Percentiles rank a stretch among this genome's conserved stretches.
Conservation (phyloP, 1,140 invertebrate genomes). For the Eriosoma lanigerum region DNA sequence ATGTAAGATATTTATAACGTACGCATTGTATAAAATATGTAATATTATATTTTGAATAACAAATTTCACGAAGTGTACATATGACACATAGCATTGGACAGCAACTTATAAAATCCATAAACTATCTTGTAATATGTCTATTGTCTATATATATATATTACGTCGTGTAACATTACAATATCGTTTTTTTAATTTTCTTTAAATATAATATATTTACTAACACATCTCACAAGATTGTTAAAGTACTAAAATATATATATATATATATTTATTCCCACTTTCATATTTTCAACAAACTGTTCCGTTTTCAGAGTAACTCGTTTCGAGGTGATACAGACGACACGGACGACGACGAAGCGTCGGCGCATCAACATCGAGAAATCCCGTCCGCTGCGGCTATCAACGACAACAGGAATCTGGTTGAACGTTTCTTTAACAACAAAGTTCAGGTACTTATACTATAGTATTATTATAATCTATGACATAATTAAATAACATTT, state of each 20-base stretch:
- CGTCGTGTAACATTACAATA: neutral
- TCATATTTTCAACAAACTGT: neutral
- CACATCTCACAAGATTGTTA: too few species aligned
- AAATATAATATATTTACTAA: too few species aligned
- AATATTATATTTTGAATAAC: conserved; percentile 7
- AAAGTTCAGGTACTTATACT: conserved; percentile 43
- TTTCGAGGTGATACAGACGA: conserved; percentile 22
- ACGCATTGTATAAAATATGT: neutral
- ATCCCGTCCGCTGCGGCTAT: neutral
- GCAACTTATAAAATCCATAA: conserved; percentile 14
- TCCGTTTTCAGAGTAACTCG: conserved; percentile 28
- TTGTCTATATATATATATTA: too few species aligned
- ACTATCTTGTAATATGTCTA: too few species aligned
- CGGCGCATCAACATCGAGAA: neutral
- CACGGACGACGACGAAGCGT: neutral
- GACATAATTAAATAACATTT: too few species aligned
- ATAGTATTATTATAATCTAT: too few species aligned
- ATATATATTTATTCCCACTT: too few species aligned
- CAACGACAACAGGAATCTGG: neutral
- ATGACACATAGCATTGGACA: conserved; percentile 41
- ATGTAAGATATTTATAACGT: neutral
- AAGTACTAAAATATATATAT: too few species aligned
- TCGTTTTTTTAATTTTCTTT: neutral
- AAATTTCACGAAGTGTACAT: neutral
- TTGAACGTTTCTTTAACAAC: conserved; percentile 29